A percentile compares a stretch with the other conserved stretches of the same genome.
Conservation (phyloP, 64 coral and sea anemone species). For the Stylophora pistillata region DNA sequence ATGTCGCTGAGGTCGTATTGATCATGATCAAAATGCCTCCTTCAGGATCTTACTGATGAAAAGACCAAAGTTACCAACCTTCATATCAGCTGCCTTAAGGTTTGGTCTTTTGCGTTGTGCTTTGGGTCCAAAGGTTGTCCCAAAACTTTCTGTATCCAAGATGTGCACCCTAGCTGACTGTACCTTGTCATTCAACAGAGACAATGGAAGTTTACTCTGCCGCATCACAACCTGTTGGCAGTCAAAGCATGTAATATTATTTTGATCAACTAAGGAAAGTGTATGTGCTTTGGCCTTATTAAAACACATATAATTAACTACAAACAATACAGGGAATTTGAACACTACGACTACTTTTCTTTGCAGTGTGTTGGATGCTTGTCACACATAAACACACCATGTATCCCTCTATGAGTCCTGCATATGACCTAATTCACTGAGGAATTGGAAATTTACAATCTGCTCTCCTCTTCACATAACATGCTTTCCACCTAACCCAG, state of each 20-base stretch:
- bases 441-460: too few relatives aligned
- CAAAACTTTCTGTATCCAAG: constrained; percentile 93
- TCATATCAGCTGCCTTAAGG: constrained; percentile 76
- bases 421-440: too few relatives aligned
- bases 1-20: too few relatives aligned
- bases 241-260: background rate
- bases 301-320: too few relatives aligned
- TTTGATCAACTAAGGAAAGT: background rate
- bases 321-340: too few relatives aligned
- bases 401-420: too few relatives aligned
- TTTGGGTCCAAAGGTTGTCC: constrained; percentile 95
- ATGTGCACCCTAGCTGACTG: constrained; percentile 93
- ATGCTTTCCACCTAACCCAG: too few relatives aligned
- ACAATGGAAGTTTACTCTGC: constrained; percentile 88
- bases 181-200: constrained; percentile 87
- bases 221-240: constrained; percentile 90
- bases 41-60: background rate
- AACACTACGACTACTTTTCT: too few relatives aligned
- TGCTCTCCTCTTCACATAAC: too few relatives aligned
- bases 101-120: constrained; percentile 98
- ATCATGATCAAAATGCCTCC: background rate
- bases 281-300: background rate
- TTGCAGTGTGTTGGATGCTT: too few relatives aligned
- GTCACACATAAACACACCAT: too few relatives aligned
- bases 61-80: constrained; percentile 20